Percentiles rank a stretch among this genome's conserved stretches.
These are phyloP conservation scores for Eledona agricola DNA, from an alignment of 2,888 invertebrate species.

Conservation along the genomic window DNA sequence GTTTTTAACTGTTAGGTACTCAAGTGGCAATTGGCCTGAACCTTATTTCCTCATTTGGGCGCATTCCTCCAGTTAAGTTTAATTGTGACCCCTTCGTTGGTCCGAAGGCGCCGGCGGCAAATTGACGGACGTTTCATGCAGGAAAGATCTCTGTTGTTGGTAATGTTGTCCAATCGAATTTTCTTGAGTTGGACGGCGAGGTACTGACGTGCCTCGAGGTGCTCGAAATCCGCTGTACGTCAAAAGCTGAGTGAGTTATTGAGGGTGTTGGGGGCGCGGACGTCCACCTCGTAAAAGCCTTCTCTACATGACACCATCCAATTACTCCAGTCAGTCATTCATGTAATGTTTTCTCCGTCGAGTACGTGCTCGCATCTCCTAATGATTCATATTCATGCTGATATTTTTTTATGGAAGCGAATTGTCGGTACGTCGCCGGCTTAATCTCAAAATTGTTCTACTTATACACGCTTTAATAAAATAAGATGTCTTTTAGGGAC, in stretches of 20 bases:
- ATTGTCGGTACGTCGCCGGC: constrained; percentile 48
- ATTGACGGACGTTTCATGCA: constrained; percentile 39
- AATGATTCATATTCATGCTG: constrained; percentile 48
- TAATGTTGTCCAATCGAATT: constrained; percentile 25
- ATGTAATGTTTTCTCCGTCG: constrained; percentile 34
- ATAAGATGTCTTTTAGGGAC: constrained; percentile 40
- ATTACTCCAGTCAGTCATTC: constrained; percentile 41
- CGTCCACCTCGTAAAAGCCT: constrained; percentile 29
- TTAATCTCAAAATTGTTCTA: constrained; percentile 53
- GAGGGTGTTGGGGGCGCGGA: constrained; percentile 26
- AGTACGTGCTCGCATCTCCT: constrained; percentile 39
- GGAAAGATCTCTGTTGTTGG: constrained; percentile 15
- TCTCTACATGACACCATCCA: constrained; percentile 38
- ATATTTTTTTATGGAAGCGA: constrained; percentile 40
- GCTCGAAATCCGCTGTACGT: constrained; percentile 20
- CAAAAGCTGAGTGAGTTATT: constrained; percentile 30
- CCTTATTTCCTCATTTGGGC: constrained; percentile 24
- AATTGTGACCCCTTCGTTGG: constrained; percentile 47
- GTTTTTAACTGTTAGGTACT: too few species aligned
- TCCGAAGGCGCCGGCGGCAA: constrained; percentile 42
- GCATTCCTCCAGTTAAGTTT: constrained; percentile 40
- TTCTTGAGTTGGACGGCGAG: constrained; percentile 25
- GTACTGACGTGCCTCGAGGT: constrained; percentile 19
- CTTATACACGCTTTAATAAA: constrained; percentile 52
- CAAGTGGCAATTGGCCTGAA: too few species aligned